Percentiles rank a stretch among this genome's conserved stretches.
These are phyloP conservation scores for Andrena fulva DNA, from an alignment of 2,888 invertebrate species.

Conservation along the genomic window DNA sequence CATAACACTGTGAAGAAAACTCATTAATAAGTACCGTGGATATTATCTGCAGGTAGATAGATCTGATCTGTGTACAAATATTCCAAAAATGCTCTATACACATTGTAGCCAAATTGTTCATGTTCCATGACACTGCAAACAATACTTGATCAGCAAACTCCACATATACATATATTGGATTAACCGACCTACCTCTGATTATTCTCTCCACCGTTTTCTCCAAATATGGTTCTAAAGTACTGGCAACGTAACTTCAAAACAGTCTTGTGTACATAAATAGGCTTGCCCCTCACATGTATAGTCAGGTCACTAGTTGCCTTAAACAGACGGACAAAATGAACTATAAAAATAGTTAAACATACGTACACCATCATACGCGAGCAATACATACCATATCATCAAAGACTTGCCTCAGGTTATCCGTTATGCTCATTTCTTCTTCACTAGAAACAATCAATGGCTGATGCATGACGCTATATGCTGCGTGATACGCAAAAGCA, in stretches of 20 bases:
- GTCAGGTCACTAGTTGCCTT: constrained; percentile 87
- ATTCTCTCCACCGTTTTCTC: constrained; percentile 87
- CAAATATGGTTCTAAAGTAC: constrained; percentile 88
- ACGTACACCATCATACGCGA: background rate
- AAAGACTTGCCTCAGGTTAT: background rate
- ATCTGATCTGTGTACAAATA: constrained; percentile 88
- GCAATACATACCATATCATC: constrained; percentile 79
- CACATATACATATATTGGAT: background rate
- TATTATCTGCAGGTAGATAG: constrained; percentile 87
- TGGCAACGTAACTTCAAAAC: constrained; percentile 88
- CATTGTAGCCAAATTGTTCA: constrained; percentile 85
- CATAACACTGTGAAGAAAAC: background rate
- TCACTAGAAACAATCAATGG: constrained; percentile 69
- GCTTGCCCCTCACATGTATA: constrained; percentile 86
- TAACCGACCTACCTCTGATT: constrained; percentile 85
- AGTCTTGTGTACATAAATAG: constrained; percentile 87
- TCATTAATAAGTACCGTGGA: constrained; percentile 85
- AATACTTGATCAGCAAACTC: constrained; percentile 33
- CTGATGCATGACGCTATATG: constrained; percentile 86
- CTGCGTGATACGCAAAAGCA: constrained; percentile 87
- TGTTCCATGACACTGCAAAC: constrained; percentile 82
- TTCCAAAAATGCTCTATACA: constrained; percentile 87
- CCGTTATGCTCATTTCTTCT: background rate
- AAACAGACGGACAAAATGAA: constrained; percentile 9
- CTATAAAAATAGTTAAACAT: background rate